These are phyloP conservation scores for Callinectes sapidus DNA, from an alignment of 2,888 invertebrate genomes.

Conservation along the genomic window DNA sequence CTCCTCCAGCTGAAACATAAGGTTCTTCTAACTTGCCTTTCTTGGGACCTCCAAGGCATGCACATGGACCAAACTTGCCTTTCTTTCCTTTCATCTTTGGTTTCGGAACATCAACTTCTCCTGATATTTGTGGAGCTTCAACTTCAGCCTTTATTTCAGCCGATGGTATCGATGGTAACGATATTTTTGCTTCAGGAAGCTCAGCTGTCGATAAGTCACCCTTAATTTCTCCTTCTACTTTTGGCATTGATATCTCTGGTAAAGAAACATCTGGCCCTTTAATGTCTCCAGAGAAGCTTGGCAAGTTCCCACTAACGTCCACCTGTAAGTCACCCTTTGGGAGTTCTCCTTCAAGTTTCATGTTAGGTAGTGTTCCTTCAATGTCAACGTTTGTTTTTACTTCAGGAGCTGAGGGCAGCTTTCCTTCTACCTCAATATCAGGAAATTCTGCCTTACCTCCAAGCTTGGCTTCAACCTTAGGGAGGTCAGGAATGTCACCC, in stretches of 20 bases:
- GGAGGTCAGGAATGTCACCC: slow-evolving; percentile 34
- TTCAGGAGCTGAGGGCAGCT: slow-evolving; percentile 13
- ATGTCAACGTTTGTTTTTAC: slow-evolving; percentile 41
- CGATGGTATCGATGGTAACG: not conserved
- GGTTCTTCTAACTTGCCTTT: slow-evolving; percentile 50
- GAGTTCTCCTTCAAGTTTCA: slow-evolving; percentile 42
- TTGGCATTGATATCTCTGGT: not conserved
- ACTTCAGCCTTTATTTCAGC: slow-evolving; percentile 44
- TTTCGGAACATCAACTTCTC: slow-evolving; percentile 30
- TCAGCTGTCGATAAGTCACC: slow-evolving; percentile 42
- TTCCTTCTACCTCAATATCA: slow-evolving; percentile 38
- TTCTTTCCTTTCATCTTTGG: slow-evolving; percentile 51
- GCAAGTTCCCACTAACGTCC: slow-evolving; percentile 37
- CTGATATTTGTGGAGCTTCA: slow-evolving; percentile 36
- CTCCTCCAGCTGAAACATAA: slow-evolving; percentile 40
- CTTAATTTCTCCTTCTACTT: slow-evolving; percentile 50
- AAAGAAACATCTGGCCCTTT: slow-evolving; percentile 34
- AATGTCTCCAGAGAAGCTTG: slow-evolving; percentile 41
- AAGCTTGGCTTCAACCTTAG: slow-evolving; percentile 54
- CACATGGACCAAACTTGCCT: slow-evolving; percentile 56
- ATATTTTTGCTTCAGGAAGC: slow-evolving; percentile 21
- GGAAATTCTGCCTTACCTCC: slow-evolving; percentile 42
- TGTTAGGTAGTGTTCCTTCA: slow-evolving; percentile 2
- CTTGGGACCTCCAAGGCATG: slow-evolving; percentile 47
- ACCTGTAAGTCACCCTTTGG: slow-evolving; percentile 22